Evolutionary conservation across 2,888 invertebrate species (phyloP), one percentile per base, ranked within the genome.

Genomic region (Tetanocera ferruginea): DNA sequence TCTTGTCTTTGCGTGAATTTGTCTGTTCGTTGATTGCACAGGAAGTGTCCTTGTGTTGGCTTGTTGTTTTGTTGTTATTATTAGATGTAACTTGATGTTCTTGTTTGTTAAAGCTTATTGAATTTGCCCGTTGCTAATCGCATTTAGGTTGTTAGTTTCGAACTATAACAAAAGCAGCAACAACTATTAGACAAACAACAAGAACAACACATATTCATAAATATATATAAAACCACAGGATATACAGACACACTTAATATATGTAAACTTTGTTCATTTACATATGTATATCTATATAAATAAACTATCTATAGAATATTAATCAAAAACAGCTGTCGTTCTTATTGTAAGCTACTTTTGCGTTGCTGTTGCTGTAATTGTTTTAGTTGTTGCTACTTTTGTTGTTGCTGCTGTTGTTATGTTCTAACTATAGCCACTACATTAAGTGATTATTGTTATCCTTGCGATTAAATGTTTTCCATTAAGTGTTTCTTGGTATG

Each of bases 71-170:
- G 57, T 28, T 55, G 55, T 71, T 57, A 19, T 67, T 67, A 14
- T 28, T 14, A n/a, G 31, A 3, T 62, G 62, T 23, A 17, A 31
- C 31, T 62, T 62, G 3, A 14, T 62, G n/a, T 28, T 25, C 17
- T 31, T 28, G 3, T 6, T 60, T n/a, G 14, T 11, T 31, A 9
- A 8, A n/a, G 57, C 34, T 55, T 57, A 71, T 71, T 57, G 71
- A 57, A 71, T 71, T 25, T 52, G 55, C 57, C 25, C 37, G 71
- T 57, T 70, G 51, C 66, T 31, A 70, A 70, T 51, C 52, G 70
- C 23, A 25, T 70, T 70, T 70, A 5, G 71, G 17, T 55, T 71
- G 31, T 52, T 5, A 49, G 37, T 66, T 34, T n/a, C n/a, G 9
- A 67, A 37, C 28, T 34, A 43, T 3, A 67, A 14, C 9, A 4